Base-by-base conservation (phyloP, 2,113 vertebrate species). In the Podarcis raffonei region DNA sequence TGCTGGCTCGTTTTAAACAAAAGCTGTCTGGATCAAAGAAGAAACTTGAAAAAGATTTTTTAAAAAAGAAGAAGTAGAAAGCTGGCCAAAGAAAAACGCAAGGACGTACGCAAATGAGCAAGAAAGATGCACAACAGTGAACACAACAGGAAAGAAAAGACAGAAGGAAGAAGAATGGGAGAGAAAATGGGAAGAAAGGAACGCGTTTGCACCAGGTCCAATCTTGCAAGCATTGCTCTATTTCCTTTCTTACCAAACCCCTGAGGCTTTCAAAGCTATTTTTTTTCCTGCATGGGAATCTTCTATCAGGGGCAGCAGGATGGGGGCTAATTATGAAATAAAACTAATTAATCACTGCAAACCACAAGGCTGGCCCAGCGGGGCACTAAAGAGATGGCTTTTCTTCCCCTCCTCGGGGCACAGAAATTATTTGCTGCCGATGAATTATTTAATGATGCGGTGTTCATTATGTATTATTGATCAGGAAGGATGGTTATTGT, bases 381-480 rank as follows among this genome's bases (percentile, higher is more conserved):
- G 87, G 81, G 81, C 81, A 89, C 75, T 89, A 89, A 89, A 89
- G 87, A 89, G 87, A 84, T 69, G 87, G 87, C 72, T 89, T 89
- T 89, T 78, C 62, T 39, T 53, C 81, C 82, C 65, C 32, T 84
- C 81, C 87, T 89, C 81, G 48, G 87, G 87, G 87, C 87, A 84
- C 74, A 89, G 87, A 89, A 89, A 89, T 89, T 89, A 89, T 89
- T 89, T 89, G 87, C 87, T 71, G 87, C 72, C 39, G 35, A 89
- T 89, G 87, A 89, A 89, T 89, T 89, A 89, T 89, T 89, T 89
- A 89, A 89, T 89, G 87, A 89, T 77, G 87, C 6, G 81, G 87
- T 89, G 87, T 84, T 89, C 81, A 89, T 89, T 89, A 89, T 89
- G 87, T 89, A 89, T 89, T 89, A 89, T 89, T 89, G 87, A 89